phyloP scores from a whole-genome alignment of 2,113 vertebrate genomes.

The Laterallus jamaicensis region DNA sequence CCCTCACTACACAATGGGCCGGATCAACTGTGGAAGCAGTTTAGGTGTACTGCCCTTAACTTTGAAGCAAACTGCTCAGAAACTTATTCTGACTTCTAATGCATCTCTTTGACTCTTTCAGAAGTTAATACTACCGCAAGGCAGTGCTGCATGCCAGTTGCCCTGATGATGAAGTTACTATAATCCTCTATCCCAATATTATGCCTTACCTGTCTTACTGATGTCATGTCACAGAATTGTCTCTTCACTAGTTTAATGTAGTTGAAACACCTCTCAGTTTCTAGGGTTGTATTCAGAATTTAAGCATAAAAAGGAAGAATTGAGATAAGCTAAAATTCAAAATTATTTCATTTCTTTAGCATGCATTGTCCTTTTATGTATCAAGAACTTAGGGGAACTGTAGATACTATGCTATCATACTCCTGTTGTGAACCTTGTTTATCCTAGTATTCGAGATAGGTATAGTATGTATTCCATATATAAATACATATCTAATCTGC shows the following conservation, averaged over 20 bases:
- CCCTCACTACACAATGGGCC: fast-evolving
- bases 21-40: background rate
- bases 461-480: background rate
- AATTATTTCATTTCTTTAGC: background rate
- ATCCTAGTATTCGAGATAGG: background rate
- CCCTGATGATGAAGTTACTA: background rate
- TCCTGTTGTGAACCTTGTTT: background rate
- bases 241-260: background rate
- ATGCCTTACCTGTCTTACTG: background rate
- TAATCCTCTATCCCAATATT: background rate
- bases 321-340: background rate
- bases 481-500: background rate
- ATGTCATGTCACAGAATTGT: background rate
- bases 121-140: background rate
- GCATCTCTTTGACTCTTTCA: background rate
- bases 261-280: background rate
- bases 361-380: background rate
- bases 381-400: background rate
- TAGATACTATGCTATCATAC: background rate
- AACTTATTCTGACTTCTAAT: background rate
- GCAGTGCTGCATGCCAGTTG: background rate
- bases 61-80: background rate
- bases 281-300: background rate
- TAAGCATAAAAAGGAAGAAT: background rate
- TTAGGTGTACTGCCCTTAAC: background rate